phyloP scores from a whole-genome alignment of 2,113 vertebrate genomes.

The Puntigrus tetrazona region DNA sequence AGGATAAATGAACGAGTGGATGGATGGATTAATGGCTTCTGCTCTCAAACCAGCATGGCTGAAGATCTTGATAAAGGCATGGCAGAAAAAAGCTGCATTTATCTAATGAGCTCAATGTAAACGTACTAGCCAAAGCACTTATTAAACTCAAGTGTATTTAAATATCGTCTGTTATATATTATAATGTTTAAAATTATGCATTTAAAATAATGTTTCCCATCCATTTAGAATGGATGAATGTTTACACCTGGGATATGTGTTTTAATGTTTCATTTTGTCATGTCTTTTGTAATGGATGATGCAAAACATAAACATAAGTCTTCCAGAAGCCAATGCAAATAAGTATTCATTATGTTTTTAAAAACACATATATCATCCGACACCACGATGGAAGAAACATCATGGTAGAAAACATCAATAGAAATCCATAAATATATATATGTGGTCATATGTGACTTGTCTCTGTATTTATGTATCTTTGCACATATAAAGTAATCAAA shows the following conservation, averaged over 20 bases:
- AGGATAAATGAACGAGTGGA: neutral
- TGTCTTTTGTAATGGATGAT: neutral
- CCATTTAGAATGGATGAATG: neutral
- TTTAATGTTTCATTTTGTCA: neutral
- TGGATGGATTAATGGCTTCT: slow-evolving; percentile 8
- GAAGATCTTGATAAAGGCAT: neutral
- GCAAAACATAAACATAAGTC: neutral
- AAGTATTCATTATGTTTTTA: neutral
- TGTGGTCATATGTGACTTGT: neutral
- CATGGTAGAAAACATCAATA: neutral
- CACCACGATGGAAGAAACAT: neutral
- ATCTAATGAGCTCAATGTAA: neutral
- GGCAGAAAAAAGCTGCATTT: neutral
- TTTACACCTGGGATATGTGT: neutral
- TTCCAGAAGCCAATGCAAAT: neutral
- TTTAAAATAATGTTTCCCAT: neutral
- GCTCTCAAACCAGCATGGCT: slow-evolving; percentile 22
- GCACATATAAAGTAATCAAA: neutral
- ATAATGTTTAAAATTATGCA: neutral
- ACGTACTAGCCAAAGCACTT: too few relatives aligned
- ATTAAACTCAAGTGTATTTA: neutral
- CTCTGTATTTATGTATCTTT: neutral
- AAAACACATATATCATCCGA: neutral
- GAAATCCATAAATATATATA: neutral
- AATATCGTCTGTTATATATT: neutral